Evolutionary conservation across 2,888 invertebrate species (phyloP), one percentile per base, ranked within the genome.

Genomic region (Plagodis dolabraria): DNA sequence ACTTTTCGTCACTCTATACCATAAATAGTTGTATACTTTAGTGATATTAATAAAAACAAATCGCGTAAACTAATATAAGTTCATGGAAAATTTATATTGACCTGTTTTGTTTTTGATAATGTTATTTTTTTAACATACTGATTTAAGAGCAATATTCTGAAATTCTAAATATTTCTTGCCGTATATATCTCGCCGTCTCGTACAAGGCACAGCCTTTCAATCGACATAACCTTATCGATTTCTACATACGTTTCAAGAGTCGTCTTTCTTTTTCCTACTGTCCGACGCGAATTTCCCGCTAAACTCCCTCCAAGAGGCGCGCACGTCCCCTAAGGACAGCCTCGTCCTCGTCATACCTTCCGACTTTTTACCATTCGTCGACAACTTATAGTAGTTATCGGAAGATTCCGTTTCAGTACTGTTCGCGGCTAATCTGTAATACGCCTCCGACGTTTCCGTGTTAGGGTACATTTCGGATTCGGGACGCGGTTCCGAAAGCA

Each of bases 261-360:
- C 67, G 33, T 72, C 74, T 43, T 70, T 77, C 60, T 80, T 79
- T 60, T 77, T 80, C 35, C 77, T 74, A 57, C 69, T 73, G 6
- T 82, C 82, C 0, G 80, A 74, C 11, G 57, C 64, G 48, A 83
- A 83, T 57, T 80, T 82, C 1, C 80, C 83, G 60, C 82, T 83
- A 47, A 86, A 82, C 54, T 82, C 83, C 7, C 78, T 66, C 85
- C 85, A 85, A 2, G 85, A 80, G 4, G 83, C 84, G 36, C 82
- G 65, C 70, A 85, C 73, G 38, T 85, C 85, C 0, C 81, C 85
- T 5, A 84, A 59, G 0, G 83, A 80, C 5, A 82, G 57, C 35
- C 80, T 56, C 7, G 79, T 63, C 44, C 57, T 59, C 0, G 58
- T 46, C 53, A 54, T 40, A 46, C 66, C 64, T 22, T 65, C 64